Base-by-base conservation (phyloP, 1,140 invertebrate genomes). In the Polyergus mexicanus region DNA sequence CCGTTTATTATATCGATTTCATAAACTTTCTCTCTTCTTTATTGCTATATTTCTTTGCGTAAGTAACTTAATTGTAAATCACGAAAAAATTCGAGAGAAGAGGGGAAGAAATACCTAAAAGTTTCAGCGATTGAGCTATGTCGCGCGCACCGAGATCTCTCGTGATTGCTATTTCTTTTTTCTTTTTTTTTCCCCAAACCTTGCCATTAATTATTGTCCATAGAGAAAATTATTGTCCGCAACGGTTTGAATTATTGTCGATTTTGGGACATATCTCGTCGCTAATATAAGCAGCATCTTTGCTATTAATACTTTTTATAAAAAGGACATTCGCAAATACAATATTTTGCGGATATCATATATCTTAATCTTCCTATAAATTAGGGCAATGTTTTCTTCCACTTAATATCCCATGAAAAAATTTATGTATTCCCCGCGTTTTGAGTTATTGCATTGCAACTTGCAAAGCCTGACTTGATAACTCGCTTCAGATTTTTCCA, bases 81-180 rank as follows among this genome's bases (percentile, higher is more conserved):
- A n/a, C n/a, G 68, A 6, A 32, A 7, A 7, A 83, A 88, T 74
- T 28, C 47, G 13, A 13, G 13, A 11, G 44, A 11, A 47, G 44
- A 51, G 47, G 13, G 4, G 16, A 19, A 65, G 54, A 66, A 90
- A 88, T 92, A 92, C 92, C 93, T 92, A 94, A 95, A 94, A 94
- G 93, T 93, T 87, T 91, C 93, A 94, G 94, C 84, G 86, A 89
- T 89, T 68, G 77, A 78, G 74, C 88, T 41, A 58, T 66, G 62
- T 65, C 22, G 60, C 44, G 77, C 19, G 54, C 38, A 60, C 11
- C 13, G 11, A 88, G 47, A 72, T 35, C 41, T 38, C 13, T 47
- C 11, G 8, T 7, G 16, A 71, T 86, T 86, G 65, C 62, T 62
- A 60, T 47, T 25, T 47, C 13, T 0, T 19, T 16, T 51, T 51